Evolutionary conservation across 2,888 invertebrate genomes (phyloP), one percentile per base, ranked within the genome.

Genomic region (Lasius platythorax): DNA sequence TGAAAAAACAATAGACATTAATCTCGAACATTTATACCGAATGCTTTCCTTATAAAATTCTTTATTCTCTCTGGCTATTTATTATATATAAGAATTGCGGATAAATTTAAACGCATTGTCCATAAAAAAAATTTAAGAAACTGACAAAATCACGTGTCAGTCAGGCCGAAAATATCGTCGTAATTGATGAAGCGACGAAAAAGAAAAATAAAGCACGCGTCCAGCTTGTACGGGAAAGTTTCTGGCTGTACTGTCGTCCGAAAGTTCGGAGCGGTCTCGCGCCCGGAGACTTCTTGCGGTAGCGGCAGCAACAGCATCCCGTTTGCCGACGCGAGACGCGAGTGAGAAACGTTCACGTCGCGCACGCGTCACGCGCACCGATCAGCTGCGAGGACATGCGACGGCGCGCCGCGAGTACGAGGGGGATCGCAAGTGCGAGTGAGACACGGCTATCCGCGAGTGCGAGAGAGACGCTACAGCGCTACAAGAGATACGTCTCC

Each of bases 351-450:
- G 43, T 11, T 15, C 40, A 6, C 37, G n/a, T 43, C 67, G 78
- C 78, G 78, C 76, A 76, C 66, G 76, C 76, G 76, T 66, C 33
- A 3, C 37, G 75, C 50, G 23, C 75, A 53, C 53, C 53, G 28
- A 40, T 37, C 78, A 56, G 56, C 50, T 66, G 66, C 37, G 68
- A 33, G 68, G 30, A 67, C 67, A 28, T n/a, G 18, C 50, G 64
- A 67, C 68, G 74, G 28, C 46, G 73, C 63, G 73, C 15, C 33
- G 28, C 28, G n/a, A 8, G 2, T 18, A n/a, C 53, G 53, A n/a
- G 2, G 8, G 53, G 53, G 50, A 6, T 12, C 15, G 46, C 33
- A 28, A 64, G 68, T 56, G 83, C 46, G 43, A 67, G 61, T 43
- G 66, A 61, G 81, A 85, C 72, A 56, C 40, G 30, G 79, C 30